A percentile compares a stretch with the other conserved stretches of the same genome.
Evolutionary conservation across 2,113 vertebrate genomes (phyloP).

Genomic region (Phocoena phocoena): DNA sequence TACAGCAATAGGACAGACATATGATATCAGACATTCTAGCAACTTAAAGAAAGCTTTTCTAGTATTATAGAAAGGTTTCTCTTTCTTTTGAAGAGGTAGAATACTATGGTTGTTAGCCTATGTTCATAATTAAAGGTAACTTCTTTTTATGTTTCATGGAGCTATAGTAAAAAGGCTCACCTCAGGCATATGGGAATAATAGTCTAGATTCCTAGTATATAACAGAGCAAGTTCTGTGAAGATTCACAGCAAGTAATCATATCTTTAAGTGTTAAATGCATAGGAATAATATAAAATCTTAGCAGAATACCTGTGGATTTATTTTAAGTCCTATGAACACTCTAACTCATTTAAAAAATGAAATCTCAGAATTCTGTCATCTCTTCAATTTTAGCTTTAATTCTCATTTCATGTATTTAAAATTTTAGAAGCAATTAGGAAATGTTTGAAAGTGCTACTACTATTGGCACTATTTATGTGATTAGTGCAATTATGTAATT

Average conservation of each 20-base stretch:
- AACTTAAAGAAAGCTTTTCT: background rate
- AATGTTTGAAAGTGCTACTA: constrained; percentile 47
- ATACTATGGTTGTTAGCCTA: background rate
- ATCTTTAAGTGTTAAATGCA: background rate
- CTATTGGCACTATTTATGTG: constrained; percentile 53
- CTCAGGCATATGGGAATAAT: background rate
- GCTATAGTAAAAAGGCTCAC: background rate
- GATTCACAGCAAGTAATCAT: background rate
- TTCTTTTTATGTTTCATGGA: background rate
- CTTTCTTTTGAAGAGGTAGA: background rate
- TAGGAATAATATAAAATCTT: background rate
- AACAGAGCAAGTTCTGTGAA: background rate
- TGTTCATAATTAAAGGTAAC: background rate
- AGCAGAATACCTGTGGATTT: background rate
- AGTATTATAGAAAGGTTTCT: background rate
- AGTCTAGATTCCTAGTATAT: background rate
- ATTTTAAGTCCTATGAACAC: background rate
- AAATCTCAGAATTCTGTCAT: constrained; percentile 8
- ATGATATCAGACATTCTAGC: background rate
- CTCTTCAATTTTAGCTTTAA: constrained; percentile 22
- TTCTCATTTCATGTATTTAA: constrained; percentile 44
- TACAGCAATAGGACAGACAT: background rate
- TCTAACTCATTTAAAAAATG: background rate
- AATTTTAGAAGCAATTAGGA: constrained; percentile 72
- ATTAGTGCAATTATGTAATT: constrained; percentile 76